Conservation (phyloP, 2,888 invertebrate species). For the Galerucella nymphaeae region DNA sequence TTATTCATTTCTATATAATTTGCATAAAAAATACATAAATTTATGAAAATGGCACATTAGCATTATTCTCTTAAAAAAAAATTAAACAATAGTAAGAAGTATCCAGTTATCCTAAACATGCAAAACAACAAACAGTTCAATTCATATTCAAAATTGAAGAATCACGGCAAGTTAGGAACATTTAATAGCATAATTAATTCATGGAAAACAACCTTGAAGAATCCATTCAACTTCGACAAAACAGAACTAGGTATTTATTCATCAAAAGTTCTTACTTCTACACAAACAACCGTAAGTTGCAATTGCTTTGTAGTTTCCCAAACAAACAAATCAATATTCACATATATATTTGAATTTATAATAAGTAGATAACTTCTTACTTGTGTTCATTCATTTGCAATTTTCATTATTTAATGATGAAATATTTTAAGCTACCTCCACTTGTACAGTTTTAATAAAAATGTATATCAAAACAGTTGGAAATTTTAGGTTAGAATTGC, state of each 20-base stretch:
- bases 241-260: neutral
- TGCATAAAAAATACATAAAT: neutral
- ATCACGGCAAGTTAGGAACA: neutral
- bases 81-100: conserved; percentile 1
- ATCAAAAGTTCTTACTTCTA: too few relatives aligned
- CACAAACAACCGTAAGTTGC: too few relatives aligned
- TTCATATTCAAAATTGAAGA: neutral
- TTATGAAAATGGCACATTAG: neutral
- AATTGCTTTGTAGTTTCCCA: neutral
- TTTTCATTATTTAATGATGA: neutral
- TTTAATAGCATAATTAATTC: neutral
- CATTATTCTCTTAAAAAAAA: neutral
- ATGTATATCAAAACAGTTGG: neutral
- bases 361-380: neutral
- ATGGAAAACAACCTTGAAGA: neutral
- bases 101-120: neutral
- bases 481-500: neutral
- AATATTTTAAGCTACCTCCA: neutral
- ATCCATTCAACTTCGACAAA: neutral
- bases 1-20: neutral
- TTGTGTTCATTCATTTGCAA: neutral
- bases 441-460: neutral
- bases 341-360: neutral
- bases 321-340: neutral
- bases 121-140: neutral